Percentiles rank a stretch among this genome's conserved stretches.
phyloP scores from a whole-genome alignment of 35 echinoderm and acorn worm species.

The Diadema setosum region DNA sequence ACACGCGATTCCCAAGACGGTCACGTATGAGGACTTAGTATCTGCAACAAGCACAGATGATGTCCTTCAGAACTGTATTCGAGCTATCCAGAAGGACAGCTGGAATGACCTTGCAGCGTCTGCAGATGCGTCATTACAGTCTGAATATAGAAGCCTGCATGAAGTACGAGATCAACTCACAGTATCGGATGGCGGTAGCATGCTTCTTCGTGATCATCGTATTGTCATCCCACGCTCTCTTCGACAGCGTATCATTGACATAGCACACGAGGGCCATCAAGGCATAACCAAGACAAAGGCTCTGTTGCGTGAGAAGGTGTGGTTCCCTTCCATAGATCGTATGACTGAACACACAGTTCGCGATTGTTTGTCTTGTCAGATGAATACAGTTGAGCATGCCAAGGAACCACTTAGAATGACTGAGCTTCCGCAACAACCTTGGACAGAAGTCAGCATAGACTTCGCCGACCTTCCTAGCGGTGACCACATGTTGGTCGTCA shows the following conservation, averaged over 20 bases:
- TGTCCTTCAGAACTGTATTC: constrained; percentile 11
- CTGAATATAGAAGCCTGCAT: background rate
- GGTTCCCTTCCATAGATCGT: constrained; percentile 66
- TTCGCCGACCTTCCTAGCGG: constrained; percentile 40
- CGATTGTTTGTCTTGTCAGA: constrained; percentile 54
- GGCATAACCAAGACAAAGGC: constrained; percentile 70
- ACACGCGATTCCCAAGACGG: constrained; percentile 31
- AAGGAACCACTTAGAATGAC: constrained; percentile 52
- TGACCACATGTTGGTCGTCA: constrained; percentile 23
- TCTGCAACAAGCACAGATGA: constrained; percentile 22
- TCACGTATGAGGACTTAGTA: constrained; percentile 7
- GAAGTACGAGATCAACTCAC: constrained; percentile 50
- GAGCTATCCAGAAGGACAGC: background rate
- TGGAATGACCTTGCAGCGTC: constrained; percentile 25
- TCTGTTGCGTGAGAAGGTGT: constrained; percentile 63
- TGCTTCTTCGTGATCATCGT: constrained; percentile 53
- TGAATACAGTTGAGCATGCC: background rate
- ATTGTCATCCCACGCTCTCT: constrained; percentile 53
- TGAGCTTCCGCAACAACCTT: background rate
- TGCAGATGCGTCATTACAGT: background rate
- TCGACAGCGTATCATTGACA: constrained; percentile 19
- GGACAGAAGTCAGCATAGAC: constrained; percentile 69
- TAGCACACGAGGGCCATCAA: constrained; percentile 75
- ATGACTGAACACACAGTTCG: constrained; percentile 41
- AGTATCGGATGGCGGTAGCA: background rate